A percentile compares a stretch with the other conserved stretches of the same genome.
Conservation (phyloP, 2,113 vertebrate species). For the Pterocles burchelli region DNA sequence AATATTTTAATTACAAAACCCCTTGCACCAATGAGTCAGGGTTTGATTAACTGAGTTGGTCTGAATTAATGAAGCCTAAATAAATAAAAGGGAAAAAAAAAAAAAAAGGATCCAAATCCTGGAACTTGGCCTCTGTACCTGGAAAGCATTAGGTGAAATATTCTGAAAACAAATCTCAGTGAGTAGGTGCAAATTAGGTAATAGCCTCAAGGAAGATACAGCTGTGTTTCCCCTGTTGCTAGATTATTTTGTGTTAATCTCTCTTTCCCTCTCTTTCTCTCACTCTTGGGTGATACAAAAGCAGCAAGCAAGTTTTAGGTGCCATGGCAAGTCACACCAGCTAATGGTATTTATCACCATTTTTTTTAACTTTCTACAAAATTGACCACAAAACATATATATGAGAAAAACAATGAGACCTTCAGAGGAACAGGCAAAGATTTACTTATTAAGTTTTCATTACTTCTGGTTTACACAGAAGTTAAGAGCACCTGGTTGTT, state of each 20-base stretch:
- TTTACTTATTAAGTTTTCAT: neutral
- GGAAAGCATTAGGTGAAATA: neutral
- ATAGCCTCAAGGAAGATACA: neutral
- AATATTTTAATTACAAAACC: neutral
- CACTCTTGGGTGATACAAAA: neutral
- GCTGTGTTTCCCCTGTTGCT: neutral
- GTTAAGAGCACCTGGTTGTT: neutral
- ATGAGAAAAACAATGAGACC: neutral
- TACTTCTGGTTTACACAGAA: neutral
- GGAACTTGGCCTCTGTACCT: neutral
- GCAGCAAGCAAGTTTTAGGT: neutral
- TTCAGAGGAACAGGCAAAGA: neutral
- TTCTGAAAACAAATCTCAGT: neutral
- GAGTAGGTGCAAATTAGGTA: neutral
- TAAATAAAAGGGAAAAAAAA: neutral
- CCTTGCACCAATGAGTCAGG: neutral
- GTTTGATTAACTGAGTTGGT: neutral
- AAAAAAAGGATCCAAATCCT: neutral
- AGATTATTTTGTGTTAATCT: conserved; percentile 15
- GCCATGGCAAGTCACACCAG: neutral
- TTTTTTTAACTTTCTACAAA: neutral
- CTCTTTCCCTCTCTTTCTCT: neutral
- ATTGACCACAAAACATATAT: neutral
- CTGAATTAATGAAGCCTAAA: neutral
- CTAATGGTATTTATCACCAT: neutral